Conservation (phyloP, 23 tunicate genomes). For the Halocynthia roretzi region DNA sequence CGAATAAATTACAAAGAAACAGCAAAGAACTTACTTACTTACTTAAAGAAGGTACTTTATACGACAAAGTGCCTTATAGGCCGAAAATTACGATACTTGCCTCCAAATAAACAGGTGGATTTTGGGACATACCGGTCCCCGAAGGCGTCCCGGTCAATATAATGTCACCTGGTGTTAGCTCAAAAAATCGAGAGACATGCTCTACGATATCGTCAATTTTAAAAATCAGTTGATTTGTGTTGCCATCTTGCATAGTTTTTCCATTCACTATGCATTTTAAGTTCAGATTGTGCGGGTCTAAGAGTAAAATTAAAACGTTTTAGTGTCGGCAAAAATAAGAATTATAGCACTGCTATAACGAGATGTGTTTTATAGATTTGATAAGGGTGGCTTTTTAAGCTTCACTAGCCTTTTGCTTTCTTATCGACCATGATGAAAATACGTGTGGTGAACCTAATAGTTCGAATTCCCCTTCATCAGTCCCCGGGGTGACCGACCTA, state of each 20-base stretch:
- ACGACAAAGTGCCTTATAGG: too few relatives aligned
- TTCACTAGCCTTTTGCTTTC: too few relatives aligned
- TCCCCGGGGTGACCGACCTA: too few relatives aligned
- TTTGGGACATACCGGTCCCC: conserved; percentile 82
- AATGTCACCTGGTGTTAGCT: conserved; percentile 86
- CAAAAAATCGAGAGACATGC: conserved; percentile 62
- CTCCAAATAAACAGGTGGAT: conserved; percentile 77
- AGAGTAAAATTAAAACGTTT: not conserved
- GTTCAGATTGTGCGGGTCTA: conserved; percentile 49
- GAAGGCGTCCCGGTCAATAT: conserved; percentile 97
- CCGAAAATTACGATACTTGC: conserved; percentile 1
- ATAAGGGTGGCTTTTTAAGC: too few relatives aligned
- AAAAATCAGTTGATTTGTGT: conserved; percentile 70
- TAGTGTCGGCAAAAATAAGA: not conserved
- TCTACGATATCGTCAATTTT: conserved; percentile 48
- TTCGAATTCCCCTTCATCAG: too few relatives aligned
- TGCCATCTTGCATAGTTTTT: conserved; percentile 67
- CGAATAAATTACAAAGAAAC: not conserved
- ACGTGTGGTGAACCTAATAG: too few relatives aligned
- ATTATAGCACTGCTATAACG: too few relatives aligned
- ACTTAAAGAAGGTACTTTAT: too few relatives aligned
- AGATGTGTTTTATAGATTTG: too few relatives aligned
- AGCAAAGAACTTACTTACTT: conserved; percentile 14
- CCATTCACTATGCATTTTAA: conserved; percentile 60
- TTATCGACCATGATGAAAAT: too few relatives aligned